A percentile compares a stretch with the other conserved stretches of the same genome.
phyloP scores from a whole-genome alignment of 2,797 vertebrate genomes.

The Lophius americanus region DNA sequence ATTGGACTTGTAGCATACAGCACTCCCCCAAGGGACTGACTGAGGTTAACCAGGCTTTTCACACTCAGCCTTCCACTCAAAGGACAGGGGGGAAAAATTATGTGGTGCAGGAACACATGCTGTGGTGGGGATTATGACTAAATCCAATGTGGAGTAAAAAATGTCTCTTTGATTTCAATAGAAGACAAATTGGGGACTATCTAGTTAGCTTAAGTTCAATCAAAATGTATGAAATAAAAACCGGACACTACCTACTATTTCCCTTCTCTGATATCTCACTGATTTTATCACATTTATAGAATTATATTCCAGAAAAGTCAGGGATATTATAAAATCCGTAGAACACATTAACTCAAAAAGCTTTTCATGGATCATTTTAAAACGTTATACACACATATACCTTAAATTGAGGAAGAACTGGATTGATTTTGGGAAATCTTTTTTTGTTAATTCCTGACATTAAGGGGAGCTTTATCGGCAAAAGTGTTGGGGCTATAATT shows the following conservation, averaged over 20 bases:
- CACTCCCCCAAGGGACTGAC: slow-evolving; percentile 65
- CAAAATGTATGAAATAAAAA: slow-evolving; percentile 30
- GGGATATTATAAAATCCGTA: no score
- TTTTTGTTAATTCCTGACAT: no score
- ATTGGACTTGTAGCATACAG: slow-evolving; percentile 68
- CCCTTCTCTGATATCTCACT: slow-evolving; percentile 28
- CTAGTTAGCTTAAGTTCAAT: slow-evolving; percentile 31
- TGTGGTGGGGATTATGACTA: slow-evolving; percentile 20
- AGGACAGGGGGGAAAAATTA: slow-evolving; percentile 40
- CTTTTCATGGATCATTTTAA: no score
- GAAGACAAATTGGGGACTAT: slow-evolving; percentile 12
- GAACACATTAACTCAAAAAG: no score
- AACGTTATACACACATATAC: no score
- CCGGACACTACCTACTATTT: slow-evolving; percentile 1
- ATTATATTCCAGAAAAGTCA: no score
- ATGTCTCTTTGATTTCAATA: slow-evolving; percentile 7
- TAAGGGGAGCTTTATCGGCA: no score
- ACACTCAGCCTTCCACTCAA: slow-evolving; percentile 58
- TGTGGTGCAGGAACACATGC: slow-evolving; percentile 29
- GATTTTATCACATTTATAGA: slow-evolving; percentile 23
- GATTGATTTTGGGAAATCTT: no score
- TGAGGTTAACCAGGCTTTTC: slow-evolving; percentile 76
- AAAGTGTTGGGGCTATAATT: no score
- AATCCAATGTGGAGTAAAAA: slow-evolving; percentile 1
- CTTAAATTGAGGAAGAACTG: no score